A percentile compares a stretch with the other conserved stretches of the same genome.
Evolutionary conservation across 2,113 vertebrate species (phyloP).

Genomic region (Paramisgurnus dabryanus): DNA sequence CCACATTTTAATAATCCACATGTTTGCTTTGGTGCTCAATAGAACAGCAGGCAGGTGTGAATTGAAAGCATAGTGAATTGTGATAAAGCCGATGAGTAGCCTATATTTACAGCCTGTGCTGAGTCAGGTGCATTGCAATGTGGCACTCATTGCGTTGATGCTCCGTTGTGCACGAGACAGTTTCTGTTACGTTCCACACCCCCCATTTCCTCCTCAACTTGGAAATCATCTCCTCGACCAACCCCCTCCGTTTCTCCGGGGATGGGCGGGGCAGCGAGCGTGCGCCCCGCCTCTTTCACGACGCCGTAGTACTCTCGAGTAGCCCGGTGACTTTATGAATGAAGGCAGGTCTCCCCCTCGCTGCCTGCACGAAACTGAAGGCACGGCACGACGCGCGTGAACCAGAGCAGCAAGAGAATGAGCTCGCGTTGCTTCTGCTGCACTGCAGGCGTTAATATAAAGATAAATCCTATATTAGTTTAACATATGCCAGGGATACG

Average conservation of each 20-base stretch:
- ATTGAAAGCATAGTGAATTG: not conserved
- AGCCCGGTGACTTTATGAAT: conserved; percentile 73
- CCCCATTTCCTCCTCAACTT: conserved; percentile 21
- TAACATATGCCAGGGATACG: not conserved
- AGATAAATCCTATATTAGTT: not conserved
- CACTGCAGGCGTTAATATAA: conserved; percentile 16
- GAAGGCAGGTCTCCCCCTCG: conserved; percentile 59
- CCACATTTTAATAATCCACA: not conserved
- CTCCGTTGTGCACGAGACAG: conserved; percentile 27
- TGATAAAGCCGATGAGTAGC: not conserved
- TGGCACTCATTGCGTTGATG: conserved; percentile 18
- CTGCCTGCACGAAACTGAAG: conserved; percentile 32
- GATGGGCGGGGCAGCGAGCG: conserved; percentile 51
- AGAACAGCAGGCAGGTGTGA: not conserved
- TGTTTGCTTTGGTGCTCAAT: not conserved
- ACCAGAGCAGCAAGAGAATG: conserved; percentile 21
- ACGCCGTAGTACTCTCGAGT: conserved; percentile 67
- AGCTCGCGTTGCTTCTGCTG: conserved; percentile 14
- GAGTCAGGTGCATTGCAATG: not conserved
- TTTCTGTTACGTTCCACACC: conserved; percentile 35
- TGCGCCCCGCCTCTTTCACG: conserved; percentile 62
- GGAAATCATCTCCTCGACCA: conserved; percentile 34
- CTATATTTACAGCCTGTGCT: not conserved
- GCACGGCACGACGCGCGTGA: conserved; percentile 41
- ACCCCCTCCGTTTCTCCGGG: conserved; percentile 29